Conservation (phyloP, 2,797 vertebrate genomes). For the Falco biarmicus region DNA sequence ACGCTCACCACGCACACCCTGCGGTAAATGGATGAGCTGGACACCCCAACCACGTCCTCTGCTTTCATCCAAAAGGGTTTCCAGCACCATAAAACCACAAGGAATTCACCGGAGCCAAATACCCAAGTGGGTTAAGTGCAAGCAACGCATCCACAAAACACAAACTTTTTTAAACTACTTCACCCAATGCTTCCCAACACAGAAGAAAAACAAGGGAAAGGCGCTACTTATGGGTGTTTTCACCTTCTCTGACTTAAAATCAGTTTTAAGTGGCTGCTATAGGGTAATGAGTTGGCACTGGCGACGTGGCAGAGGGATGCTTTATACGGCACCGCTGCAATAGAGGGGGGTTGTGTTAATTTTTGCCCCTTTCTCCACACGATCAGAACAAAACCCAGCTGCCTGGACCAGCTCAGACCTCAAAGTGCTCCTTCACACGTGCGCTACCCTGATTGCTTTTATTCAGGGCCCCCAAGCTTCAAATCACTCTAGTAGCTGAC, state of each 20-base stretch:
- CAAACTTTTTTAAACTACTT: neutral
- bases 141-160: neutral
- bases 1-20: neutral
- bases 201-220: neutral
- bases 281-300: neutral
- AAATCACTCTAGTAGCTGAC: neutral
- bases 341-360: neutral
- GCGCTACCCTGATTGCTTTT: neutral
- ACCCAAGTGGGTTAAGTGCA: neutral
- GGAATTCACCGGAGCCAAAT: accelerated
- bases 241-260: neutral
- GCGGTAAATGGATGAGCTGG: neutral
- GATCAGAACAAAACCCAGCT: neutral
- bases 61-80: neutral
- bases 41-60: neutral
- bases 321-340: neutral
- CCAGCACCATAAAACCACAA: neutral
- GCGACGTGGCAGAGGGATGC: neutral
- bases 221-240: neutral
- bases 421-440: neutral
- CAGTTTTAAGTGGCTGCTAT: neutral
- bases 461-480: neutral
- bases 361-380: neutral
- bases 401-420: neutral
- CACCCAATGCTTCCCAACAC: neutral